Conservation (phyloP, 2,888 invertebrate species). For the Habrosyne pyritoides region DNA sequence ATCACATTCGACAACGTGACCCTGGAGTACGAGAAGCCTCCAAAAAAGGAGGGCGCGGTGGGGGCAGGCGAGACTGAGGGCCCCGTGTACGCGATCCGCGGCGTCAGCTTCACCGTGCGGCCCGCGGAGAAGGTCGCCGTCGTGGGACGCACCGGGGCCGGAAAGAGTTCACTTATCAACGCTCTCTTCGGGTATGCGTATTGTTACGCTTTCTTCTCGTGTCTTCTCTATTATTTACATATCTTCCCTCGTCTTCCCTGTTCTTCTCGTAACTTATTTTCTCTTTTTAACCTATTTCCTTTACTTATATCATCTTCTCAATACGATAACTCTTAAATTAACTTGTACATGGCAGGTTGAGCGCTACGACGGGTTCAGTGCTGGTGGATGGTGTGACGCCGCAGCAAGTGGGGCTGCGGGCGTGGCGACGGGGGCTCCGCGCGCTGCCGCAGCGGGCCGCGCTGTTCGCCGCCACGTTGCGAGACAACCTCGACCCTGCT, state of each 20-base stretch:
- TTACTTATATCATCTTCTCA: neutral
- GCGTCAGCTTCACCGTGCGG: conserved; percentile 81
- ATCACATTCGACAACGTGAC: conserved; percentile 72
- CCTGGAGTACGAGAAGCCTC: conserved; percentile 69
- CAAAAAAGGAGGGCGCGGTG: conserved; percentile 45
- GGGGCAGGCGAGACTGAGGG: no score
- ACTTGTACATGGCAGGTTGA: conserved; percentile 66
- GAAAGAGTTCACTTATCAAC: conserved; percentile 90
- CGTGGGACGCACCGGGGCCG: conserved; percentile 93
- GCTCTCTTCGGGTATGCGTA: conserved; percentile 86
- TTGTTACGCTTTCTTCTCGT: neutral
- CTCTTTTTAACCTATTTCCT: no score
- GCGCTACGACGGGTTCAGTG: conserved; percentile 67
- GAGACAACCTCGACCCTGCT: conserved; percentile 91
- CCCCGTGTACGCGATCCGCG: conserved; percentile 55
- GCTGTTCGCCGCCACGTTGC: conserved; percentile 89
- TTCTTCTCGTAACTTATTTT: no score
- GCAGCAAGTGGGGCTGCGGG: conserved; percentile 75
- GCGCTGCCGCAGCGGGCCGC: conserved; percentile 89
- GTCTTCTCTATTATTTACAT: neutral
- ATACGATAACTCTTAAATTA: neutral
- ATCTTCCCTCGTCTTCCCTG: no score
- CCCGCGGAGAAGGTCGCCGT: conserved; percentile 88
- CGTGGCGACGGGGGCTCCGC: conserved; percentile 81
- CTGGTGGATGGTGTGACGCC: conserved; percentile 73